phyloP scores from a whole-genome alignment of 2,888 invertebrate species.

The Palloptera scutellata region DNA sequence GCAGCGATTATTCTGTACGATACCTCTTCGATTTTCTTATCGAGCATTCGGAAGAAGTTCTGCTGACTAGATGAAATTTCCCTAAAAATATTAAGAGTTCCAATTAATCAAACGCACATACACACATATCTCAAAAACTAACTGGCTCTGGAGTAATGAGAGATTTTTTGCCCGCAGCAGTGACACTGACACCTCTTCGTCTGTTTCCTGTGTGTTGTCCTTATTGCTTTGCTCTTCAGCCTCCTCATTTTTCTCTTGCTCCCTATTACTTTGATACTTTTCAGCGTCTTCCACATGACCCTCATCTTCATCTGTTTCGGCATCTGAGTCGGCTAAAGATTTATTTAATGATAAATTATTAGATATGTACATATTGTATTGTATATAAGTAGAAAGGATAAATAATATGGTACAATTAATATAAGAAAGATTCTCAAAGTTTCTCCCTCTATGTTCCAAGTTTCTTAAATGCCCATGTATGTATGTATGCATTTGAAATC shows the following conservation, averaged over 20 bases:
- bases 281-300: slow-evolving; percentile 63
- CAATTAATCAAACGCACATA: not conserved
- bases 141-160: slow-evolving; percentile 68
- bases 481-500: too few relatives aligned
- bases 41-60: slow-evolving; percentile 92
- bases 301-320: slow-evolving; percentile 64
- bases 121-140: slow-evolving; percentile 50
- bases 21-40: slow-evolving; percentile 90
- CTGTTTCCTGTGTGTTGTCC: slow-evolving; percentile 55
- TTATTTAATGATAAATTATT: not conserved
- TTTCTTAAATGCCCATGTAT: too few relatives aligned
- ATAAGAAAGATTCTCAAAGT: too few relatives aligned
- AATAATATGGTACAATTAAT: too few relatives aligned
- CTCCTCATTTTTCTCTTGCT: slow-evolving; percentile 60
- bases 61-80: slow-evolving; percentile 89
- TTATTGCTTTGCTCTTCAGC: slow-evolving; percentile 61
- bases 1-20: slow-evolving; percentile 9
- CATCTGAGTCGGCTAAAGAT: slow-evolving; percentile 61
- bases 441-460: too few relatives aligned
- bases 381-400: too few relatives aligned
- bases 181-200: slow-evolving; percentile 63
- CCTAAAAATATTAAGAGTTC: slow-evolving; percentile 66
- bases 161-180: slow-evolving; percentile 65
- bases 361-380: not conserved
- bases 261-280: slow-evolving; percentile 56